Base-by-base conservation (phyloP, 2,888 invertebrate genomes). In the Latrodectus elegans region DNA sequence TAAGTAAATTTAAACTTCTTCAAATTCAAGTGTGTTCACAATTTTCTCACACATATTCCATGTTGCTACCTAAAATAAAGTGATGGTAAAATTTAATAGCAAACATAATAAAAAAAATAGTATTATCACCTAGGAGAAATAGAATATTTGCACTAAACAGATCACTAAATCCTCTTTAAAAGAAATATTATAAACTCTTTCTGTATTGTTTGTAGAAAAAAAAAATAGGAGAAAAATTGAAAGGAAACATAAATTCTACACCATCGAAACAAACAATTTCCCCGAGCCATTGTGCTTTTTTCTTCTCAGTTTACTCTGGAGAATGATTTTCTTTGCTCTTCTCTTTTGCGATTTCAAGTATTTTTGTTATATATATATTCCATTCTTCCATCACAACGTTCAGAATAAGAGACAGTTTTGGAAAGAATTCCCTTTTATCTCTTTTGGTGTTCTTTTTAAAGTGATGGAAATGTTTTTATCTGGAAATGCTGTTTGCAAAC, bases 191-290 rank as follows among this genome's bases (percentile, higher is more conserved):
- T 38, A 38, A 38, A 38, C 38, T 38, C 38, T 38, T 38, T 38
- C 38, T 3, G 38, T 38, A 38, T 38, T 38, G 38, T 38, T 38
- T 38, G 38, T 2, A 1, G n/a, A 55, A 55, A 55, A 55, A 60
- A n/a, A 60, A 60, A 60, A 60, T 15, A 60, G 10, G n/a, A 6
- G 60, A 15, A n/a, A n/a, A 60, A n/a, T 60, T 15, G 60, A 51
- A 60, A 51, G 64, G 76, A 65, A 77, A 77, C 76, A 77, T 77
- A 77, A 77, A 77, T 77, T 77, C 76, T 67, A 64, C 38, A 77
- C 38, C 38, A 60, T 15, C 12, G n/a, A 77, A 52, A 52, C 38
- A 67, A 75, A 60, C 22, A 10, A 70, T 72, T 17, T 72, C n/a
- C 64, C 4, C 51, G 15, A 77, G 65, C 49, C 11, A 10, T 77